Percentiles rank a stretch among this genome's conserved stretches.
Conservation (phyloP, 37 sponge, comb jelly and placozoan species). For the Mnemiopsis leidyi region DNA sequence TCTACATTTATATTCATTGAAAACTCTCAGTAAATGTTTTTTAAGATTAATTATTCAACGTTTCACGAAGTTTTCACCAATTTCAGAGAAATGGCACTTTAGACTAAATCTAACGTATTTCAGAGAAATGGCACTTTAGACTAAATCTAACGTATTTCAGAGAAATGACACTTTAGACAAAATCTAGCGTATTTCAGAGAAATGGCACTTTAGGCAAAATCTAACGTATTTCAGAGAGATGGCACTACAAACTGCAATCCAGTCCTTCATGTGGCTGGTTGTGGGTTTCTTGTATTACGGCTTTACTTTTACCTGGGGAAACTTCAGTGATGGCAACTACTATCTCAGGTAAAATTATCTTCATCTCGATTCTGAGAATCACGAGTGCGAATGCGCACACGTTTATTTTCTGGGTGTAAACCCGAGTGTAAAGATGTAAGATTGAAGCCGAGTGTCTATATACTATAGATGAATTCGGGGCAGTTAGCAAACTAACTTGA, state of each 20-base stretch:
- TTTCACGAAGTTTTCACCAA: too few species aligned
- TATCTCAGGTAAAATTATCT: background rate
- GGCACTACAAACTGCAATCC: background rate
- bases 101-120: background rate
- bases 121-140: background rate
- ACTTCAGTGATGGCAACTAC: background rate
- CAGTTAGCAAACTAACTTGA: too few species aligned
- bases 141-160: background rate
- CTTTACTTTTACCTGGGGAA: slow-evolving; percentile 5
- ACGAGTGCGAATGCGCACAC: too few species aligned
- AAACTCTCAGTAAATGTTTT: too few species aligned
- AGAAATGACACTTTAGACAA: background rate
- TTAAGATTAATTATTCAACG: too few species aligned
- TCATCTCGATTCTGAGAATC: too few species aligned
- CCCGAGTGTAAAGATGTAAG: too few species aligned
- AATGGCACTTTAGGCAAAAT: background rate
- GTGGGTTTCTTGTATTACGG: background rate
- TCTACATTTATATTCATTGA: too few species aligned
- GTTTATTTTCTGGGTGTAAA: too few species aligned
- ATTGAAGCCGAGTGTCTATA: too few species aligned
- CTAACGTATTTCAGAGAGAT: slow-evolving; percentile 38
- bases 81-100: background rate
- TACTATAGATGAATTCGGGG: too few species aligned
- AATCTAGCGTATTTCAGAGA: slow-evolving; percentile 44
- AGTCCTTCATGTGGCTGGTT: slow-evolving; percentile 5